Conservation (phyloP, 1,140 invertebrate genomes). For the Cyrtorhinus lividipennis region DNA sequence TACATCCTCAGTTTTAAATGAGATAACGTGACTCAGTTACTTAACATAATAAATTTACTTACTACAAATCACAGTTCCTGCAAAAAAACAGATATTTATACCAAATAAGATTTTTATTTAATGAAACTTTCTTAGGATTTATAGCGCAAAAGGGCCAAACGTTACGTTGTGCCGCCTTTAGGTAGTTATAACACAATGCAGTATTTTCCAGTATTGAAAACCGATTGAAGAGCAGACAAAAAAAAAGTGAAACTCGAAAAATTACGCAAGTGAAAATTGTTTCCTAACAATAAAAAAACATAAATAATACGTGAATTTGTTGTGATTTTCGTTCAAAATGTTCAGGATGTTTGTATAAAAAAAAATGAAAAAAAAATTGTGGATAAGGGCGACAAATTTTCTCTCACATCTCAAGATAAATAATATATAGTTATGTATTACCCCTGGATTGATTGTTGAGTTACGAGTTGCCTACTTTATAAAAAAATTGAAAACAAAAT, state of each 20-base stretch:
- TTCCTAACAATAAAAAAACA: not conserved
- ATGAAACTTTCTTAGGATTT: slow-evolving; percentile 21
- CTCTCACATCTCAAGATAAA: too few relatives aligned
- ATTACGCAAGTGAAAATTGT: slow-evolving; percentile 2
- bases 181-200: slow-evolving; percentile 19
- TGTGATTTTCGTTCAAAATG: too few relatives aligned
- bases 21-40: slow-evolving; percentile 9
- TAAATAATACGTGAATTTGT: not conserved
- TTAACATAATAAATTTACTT: slow-evolving; percentile 11
- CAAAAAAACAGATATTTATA: slow-evolving; percentile 25
- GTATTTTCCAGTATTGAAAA: slow-evolving; percentile 25
- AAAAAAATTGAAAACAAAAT: too few relatives aligned
- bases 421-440: too few relatives aligned
- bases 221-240: too few relatives aligned
- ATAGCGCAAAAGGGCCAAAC: slow-evolving; percentile 13
- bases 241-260: too few relatives aligned
- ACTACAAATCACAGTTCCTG: slow-evolving; percentile 25
- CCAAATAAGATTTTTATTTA: slow-evolving; percentile 23
- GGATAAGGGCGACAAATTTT: too few relatives aligned
- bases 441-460: slow-evolving; percentile 3
- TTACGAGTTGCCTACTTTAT: too few relatives aligned
- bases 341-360: too few relatives aligned
- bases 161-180: slow-evolving; percentile 16
- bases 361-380: too few relatives aligned
- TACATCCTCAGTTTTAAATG: slow-evolving; percentile 19